Evolutionary conservation across 2,113 vertebrate genomes (phyloP), one percentile per base, ranked within the genome.

Genomic region (Dicrurus megarhynchus): DNA sequence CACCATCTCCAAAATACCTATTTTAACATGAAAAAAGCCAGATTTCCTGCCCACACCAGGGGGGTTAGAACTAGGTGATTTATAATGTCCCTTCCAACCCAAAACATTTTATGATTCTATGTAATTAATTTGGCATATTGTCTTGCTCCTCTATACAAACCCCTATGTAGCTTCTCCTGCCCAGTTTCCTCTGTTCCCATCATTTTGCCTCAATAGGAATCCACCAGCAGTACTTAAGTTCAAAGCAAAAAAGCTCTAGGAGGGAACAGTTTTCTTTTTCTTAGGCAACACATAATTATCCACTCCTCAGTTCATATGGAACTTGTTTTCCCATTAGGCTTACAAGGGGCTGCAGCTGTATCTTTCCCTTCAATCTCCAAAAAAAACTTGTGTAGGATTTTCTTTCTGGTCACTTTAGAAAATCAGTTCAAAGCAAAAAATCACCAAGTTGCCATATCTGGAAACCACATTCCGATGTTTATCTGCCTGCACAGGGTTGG

Each of bases 281-380:
- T 86, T 84, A 87, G 79, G 88, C 88, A 96, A 93, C 76, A 92
- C 56, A 78, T 95, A 94, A 95, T 96, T 94, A 94, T 95, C 83
- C 73, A 53, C 64, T 93, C 49, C 71, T 93, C 17, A 8, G 71
- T 79, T 92, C 60, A 27, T 61, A 50, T 9, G 32, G 63, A 88
- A 86, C 68, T 60, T 78, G 30, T 86, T 92, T 93, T 77, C 56
- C 68, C 55, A 65, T 93, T 96, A 92, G 9, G 44, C 37, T 78
- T 60, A 39, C 37, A 84, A 93, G 83, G 83, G 68, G n/a, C 52
- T 96, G 88, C 95, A 93, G 92, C 79, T 94, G 83, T 50, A 70
- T 67, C 61, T 52, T 95, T 71, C 44, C 63, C 33, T 83, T 76
- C 63, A 53, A 10, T 33, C 37, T 93, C 59, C 46, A 10, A 77